phyloP scores from a whole-genome alignment of 2,888 invertebrate genomes.

The Hemicrepidius hirtus region DNA sequence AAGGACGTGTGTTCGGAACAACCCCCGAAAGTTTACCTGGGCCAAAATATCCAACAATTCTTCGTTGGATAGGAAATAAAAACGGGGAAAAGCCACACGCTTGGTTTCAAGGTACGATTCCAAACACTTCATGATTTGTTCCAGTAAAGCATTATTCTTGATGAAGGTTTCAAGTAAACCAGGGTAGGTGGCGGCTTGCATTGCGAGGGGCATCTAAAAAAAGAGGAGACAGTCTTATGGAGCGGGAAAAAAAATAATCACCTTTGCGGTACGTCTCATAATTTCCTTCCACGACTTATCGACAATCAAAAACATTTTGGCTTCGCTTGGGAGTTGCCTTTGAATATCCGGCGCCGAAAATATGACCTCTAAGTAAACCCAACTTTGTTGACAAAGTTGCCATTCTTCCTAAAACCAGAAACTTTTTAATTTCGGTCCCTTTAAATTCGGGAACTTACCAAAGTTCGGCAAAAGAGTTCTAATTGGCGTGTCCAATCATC shows the following conservation, averaged over 20 bases:
- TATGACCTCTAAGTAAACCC: slow-evolving; percentile 96
- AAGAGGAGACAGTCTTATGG: no score
- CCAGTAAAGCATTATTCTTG: slow-evolving; percentile 85
- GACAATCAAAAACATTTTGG: slow-evolving; percentile 88
- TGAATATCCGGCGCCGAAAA: slow-evolving; percentile 97
- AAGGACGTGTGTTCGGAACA: neutral
- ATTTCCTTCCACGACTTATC: slow-evolving; percentile 94
- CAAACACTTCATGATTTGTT: slow-evolving; percentile 92
- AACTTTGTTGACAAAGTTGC: slow-evolving; percentile 91
- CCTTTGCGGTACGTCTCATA: slow-evolving; percentile 87
- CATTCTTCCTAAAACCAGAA: slow-evolving; percentile 89
- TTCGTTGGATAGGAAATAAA: slow-evolving; percentile 93
- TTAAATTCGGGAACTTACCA: slow-evolving; percentile 79
- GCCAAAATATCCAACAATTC: slow-evolving; percentile 92
- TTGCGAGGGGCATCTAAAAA: slow-evolving; percentile 82
- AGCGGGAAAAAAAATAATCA: slow-evolving; percentile 64
- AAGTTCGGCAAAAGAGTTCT: slow-evolving; percentile 86
- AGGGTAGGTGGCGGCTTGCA: slow-evolving; percentile 86
- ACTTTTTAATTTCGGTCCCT: no score
- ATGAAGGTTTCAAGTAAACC: slow-evolving; percentile 81
- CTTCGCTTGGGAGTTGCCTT: slow-evolving; percentile 92
- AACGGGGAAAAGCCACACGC: slow-evolving; percentile 89
- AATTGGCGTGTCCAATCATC: slow-evolving; percentile 88
- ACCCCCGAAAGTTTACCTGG: slow-evolving; percentile 77
- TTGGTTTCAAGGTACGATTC: slow-evolving; percentile 94